Base-by-base conservation (phyloP, 2,113 vertebrate genomes). In the Oryzias curvinotus region DNA sequence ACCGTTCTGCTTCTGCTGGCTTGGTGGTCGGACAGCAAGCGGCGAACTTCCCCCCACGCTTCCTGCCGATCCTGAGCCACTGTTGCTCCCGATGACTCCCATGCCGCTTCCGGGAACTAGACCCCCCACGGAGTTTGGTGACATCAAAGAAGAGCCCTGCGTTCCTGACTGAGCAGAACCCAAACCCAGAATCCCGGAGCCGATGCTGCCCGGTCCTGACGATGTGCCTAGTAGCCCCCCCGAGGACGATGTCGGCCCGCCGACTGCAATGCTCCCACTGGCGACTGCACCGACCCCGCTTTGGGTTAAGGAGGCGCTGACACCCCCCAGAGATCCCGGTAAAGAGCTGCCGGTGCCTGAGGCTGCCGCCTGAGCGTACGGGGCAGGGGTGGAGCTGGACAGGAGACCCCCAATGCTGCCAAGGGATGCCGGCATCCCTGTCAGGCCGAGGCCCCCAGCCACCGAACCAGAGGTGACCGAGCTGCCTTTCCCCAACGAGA, bases 1-100 rank as follows among this genome's bases (percentile, higher is more conserved):
- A 0, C 94, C 93, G 0, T 95, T 96, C 86, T 94, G 94, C 79
- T 96, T 95, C 85, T 90, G 94, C 52, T 80, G 92, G 48, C 91
- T 94, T 5, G 94, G 91, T 7, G 93, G 92, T 71, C 91, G 81
- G 14, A 90, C 81, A 1, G 85, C 77, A 52, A 94, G 91, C 0
- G 83, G 50, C 0, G 77, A 43, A 60, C 60, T 88, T 59, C 86
- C 91, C 50, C 80, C 77, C 44, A 51, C 73, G 30, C 78, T 74
- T 15, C 68, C 75, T 0, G 7, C 21, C 5, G 84, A 61, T 4
- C 78, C 88, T 5, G 80, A 81, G 26, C 86, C 78, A 1, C 79
- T 73, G 15, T 78, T 88, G 81, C 87, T 87, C 63, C 91, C 90
- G 13, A 91, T 90, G 49, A 89, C 77, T 4, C 91, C 90, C 0